phyloP scores from a whole-genome alignment of 2,113 vertebrate species.

The Tinamus guttatus region DNA sequence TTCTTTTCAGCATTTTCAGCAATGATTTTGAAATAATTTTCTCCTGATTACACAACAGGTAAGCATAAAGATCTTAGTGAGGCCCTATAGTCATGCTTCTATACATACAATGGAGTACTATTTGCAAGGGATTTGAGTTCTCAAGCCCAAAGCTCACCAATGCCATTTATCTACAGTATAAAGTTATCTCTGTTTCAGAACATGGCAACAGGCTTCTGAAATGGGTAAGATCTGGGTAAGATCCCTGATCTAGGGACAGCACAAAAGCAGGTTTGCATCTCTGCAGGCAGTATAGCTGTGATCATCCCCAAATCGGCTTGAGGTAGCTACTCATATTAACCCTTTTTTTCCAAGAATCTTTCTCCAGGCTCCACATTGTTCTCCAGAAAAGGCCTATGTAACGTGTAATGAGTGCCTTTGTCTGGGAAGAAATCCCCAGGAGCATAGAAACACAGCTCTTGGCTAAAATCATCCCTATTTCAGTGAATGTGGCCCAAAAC shows the following conservation, averaged over 20 bases:
- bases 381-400: not conserved
- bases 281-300: not conserved
- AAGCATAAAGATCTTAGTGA: not conserved
- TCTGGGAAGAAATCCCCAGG: not conserved
- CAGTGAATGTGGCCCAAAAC: not conserved
- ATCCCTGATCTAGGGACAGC: not conserved
- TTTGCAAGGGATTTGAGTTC: not conserved
- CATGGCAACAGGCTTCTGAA: not conserved
- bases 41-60: fast-evolving
- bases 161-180: not conserved
- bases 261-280: not conserved
- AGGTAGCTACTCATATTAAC: not conserved
- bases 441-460: not conserved
- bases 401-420: not conserved
- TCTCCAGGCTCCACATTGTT: not conserved
- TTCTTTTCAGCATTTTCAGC: not conserved
- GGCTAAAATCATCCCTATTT: not conserved
- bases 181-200: not conserved
- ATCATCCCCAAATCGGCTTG: not conserved
- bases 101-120: not conserved
- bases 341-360: not conserved
- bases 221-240: not conserved
- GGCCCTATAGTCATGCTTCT: not conserved
- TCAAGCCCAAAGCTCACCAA: not conserved
- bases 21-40: not conserved